Evolutionary conservation across 2,113 vertebrate genomes (phyloP), one percentile per base, ranked within the genome.

Genomic region (Aspidoscelis tigris): DNA sequence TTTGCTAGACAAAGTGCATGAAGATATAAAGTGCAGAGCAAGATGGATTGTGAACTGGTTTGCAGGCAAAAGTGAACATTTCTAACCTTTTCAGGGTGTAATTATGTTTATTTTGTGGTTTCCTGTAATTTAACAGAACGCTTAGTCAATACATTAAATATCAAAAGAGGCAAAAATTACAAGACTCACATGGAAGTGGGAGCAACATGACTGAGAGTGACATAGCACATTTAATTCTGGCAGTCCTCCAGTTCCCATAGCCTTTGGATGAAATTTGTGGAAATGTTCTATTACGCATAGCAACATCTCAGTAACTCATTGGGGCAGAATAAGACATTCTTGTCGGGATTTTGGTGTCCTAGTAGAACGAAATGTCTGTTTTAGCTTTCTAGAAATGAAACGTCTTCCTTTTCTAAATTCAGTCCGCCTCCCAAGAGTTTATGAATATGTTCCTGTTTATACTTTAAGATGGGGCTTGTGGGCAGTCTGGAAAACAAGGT

Each of bases 151-250:
- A 33, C 3, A 8, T 82, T 89, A 90, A 70, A 87, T 90, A 83
- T 77, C 84, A 93, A 94, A 93, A 87, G 84, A 92, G 95, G 84
- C 85, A 93, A 93, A 53, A 84, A n/a, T 85, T 93, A 70, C 88
- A 92, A 88, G 84, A 89, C 72, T 86, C 83, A 41, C 53, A 21
- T 75, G 85, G 88, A 84, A 78, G 69, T 82, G 85, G 79, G 89
- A 82, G 20, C 39, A 93, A 88, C 89, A 91, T 88, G 87, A 77
- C 79, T 89, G 85, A 87, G 82, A 90, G 85, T 87, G 93, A 89
- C 85, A 91, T 91, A 84, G 90, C 85, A 85, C 80, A 89, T 92
- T 92, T 87, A 91, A 75, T 83, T 74, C 91, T 94, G 95, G 93
- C 91, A 50, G 39, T 80, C 21, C 11, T 89, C 94, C 93, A 91